Evolutionary conservation across 1,140 invertebrate species (phyloP).

Genomic region (Meloidogyne hapla): DNA sequence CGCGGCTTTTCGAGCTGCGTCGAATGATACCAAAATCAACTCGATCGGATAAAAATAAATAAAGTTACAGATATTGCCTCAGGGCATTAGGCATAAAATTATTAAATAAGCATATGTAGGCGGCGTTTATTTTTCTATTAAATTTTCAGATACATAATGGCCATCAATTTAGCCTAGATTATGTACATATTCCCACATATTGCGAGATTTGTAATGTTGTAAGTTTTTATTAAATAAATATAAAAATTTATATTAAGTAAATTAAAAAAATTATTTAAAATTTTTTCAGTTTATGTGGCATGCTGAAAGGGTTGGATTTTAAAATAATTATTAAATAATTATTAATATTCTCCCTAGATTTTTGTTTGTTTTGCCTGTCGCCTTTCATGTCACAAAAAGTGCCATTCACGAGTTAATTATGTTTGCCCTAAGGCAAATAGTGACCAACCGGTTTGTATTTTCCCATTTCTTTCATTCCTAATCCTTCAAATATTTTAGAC

Average conservation of each 20-base stretch:
- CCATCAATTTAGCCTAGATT: slow-evolving; percentile 81
- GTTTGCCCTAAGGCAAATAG: slow-evolving; percentile 66
- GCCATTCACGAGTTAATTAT: slow-evolving; percentile 73
- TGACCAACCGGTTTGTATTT: slow-evolving; percentile 41
- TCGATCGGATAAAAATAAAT: too few relatives aligned
- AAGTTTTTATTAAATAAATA: background rate
- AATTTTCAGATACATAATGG: slow-evolving; percentile 70
- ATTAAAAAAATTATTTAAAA: too few relatives aligned
- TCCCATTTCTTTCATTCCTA: slow-evolving; percentile 23
- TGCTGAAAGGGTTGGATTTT: slow-evolving; percentile 70
- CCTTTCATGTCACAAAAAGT: slow-evolving; percentile 89
- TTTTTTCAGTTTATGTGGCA: slow-evolving; percentile 85
- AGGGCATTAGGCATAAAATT: too few relatives aligned
- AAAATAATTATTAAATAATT: background rate
- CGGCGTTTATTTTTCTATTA: too few relatives aligned
- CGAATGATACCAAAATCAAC: too few relatives aligned
- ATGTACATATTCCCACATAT: slow-evolving; percentile 88
- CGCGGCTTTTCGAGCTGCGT: too few relatives aligned
- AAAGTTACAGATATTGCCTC: too few relatives aligned
- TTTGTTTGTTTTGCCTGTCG: slow-evolving; percentile 84
- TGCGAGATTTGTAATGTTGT: slow-evolving; percentile 79
- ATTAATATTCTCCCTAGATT: slow-evolving; percentile 67
- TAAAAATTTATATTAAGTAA: background rate
- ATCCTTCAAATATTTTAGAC: background rate
- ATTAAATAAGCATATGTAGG: too few relatives aligned